Evolutionary conservation across 2,888 invertebrate species (phyloP).

Genomic region (Hyles lineata): DNA sequence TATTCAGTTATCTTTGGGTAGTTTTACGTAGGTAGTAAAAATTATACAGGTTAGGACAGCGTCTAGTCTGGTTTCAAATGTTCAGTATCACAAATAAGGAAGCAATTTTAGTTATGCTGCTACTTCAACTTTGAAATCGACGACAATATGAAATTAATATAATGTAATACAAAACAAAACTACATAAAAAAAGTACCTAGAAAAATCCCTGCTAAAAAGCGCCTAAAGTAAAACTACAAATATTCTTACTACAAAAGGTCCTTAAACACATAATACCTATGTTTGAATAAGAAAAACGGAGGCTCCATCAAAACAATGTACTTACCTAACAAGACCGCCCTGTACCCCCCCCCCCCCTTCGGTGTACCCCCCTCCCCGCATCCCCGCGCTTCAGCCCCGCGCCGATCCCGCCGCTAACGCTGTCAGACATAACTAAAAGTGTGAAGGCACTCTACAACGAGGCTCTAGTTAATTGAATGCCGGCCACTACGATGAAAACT

Average conservation of each 20-base stretch:
- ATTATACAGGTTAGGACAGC: no score
- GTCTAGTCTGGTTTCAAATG: no score
- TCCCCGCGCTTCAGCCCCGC: not conserved
- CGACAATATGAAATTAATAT: not conserved
- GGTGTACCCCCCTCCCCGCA: no score
- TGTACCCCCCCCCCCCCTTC: slow-evolving; percentile 19
- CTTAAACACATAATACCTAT: slow-evolving; percentile 26
- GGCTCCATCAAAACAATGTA: slow-evolving; percentile 40
- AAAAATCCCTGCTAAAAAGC: not conserved
- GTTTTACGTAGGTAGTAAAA: no score
- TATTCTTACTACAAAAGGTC: not conserved
- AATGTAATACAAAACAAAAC: not conserved
- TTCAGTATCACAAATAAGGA: no score
- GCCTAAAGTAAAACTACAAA: not conserved
- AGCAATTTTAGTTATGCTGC: no score
- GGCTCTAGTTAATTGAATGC: slow-evolving; percentile 67
- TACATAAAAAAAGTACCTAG: not conserved
- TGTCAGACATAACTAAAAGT: slow-evolving; percentile 67
- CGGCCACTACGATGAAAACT: slow-evolving; percentile 48
- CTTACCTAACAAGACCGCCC: slow-evolving; percentile 33
- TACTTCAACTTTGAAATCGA: not conserved
- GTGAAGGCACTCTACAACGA: slow-evolving; percentile 54
- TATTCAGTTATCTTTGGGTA: no score
- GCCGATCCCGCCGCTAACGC: slow-evolving; percentile 43
- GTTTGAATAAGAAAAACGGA: slow-evolving; percentile 28